phyloP scores from a whole-genome alignment of 2,888 invertebrate genomes.

The Drosophila subquinaria region DNA sequence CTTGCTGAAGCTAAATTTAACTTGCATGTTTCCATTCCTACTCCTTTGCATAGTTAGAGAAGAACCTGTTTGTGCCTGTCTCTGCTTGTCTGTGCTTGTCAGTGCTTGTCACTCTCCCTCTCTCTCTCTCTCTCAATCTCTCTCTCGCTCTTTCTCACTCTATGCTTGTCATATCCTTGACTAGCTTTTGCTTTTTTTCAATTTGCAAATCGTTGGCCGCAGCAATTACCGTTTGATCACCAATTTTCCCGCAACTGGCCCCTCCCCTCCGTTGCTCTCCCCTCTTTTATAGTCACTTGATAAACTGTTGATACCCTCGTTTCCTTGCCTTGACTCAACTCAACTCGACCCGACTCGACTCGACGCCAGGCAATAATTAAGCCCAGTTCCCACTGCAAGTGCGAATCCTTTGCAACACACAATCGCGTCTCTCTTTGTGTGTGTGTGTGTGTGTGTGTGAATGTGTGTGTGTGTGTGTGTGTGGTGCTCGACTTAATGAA shows the following conservation, averaged over 20 bases:
- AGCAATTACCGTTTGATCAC: conserved; percentile 76
- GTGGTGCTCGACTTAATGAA: conserved; percentile 75
- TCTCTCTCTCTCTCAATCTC: conserved; percentile 15
- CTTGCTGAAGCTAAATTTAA: neutral
- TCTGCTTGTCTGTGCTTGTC: conserved; percentile 1
- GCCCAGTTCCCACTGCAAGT: conserved; percentile 49
- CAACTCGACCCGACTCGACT: conserved; percentile 7
- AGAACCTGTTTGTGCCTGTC: conserved; percentile 12
- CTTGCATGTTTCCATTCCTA: neutral
- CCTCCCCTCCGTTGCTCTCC: neutral
- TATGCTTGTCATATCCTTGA: conserved; percentile 33
- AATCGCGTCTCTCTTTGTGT: neutral
- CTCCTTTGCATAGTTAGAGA: neutral
- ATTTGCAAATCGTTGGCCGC: conserved; percentile 76
- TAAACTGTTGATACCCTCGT: conserved; percentile 59
- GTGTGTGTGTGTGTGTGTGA: conserved; percentile 16
- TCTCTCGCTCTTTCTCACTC: conserved; percentile 3
- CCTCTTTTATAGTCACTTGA: conserved; percentile 47
- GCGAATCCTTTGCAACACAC: conserved; percentile 44
- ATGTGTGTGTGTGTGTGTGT: conserved; percentile 16
- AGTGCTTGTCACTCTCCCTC: conserved; percentile 9
- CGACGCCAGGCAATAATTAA: conserved; percentile 71
- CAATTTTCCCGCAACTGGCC: neutral
- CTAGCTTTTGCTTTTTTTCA: conserved; percentile 52
- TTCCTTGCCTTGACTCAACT: conserved; percentile 1